Evolutionary conservation across 2,113 vertebrate species (phyloP), one percentile per base, ranked within the genome.

Genomic region (Diadophis punctatus): DNA sequence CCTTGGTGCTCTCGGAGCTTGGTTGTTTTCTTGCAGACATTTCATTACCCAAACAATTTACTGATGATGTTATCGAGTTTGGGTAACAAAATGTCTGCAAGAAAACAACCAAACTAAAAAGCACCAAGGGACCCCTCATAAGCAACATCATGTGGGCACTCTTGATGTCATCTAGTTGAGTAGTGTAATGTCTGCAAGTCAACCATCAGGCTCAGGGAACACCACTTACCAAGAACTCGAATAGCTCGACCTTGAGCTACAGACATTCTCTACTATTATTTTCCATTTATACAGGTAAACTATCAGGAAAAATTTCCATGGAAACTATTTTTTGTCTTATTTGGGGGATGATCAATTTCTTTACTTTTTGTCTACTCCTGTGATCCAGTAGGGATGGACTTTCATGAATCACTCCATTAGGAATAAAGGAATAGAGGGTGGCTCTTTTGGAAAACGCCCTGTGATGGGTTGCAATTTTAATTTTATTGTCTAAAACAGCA

Each of bases 401-500:
- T 80, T 80, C 8, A 9, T 80, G 74, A 80, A 80, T 43, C 18
- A 20, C 18, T 43, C 18, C 34, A 22, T 80, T 80, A 43, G 74
- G 74, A 80, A 80, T 80, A 80, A 22, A 80, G 8, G 18, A 60
- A 60, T 27, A 30, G 58, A 27, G 51, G 11, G 18, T 48, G 39
- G n/a, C 39, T 23, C 27, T 92, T 89, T 58, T 51, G 23, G 30
- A 23, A 39, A 30, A 58, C n/a, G 34, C 11, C 11, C 86, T 53
- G 48, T 55, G 89, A 22, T n/a, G 30, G 8, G 7, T 25, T 18
- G 23, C 11, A 49, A 51, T 91, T 49, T 0, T 0, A 49, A 55
- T 3, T 1, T 3, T 51, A 90, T 85, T 48, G 68, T 93, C 90
- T 85, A 85, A 95, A 80, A 56, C 84, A 95, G 90, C 68, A 87